Evolutionary conservation across 2,888 invertebrate species (phyloP).

Genomic region (Drepanosiphum platanoidis): DNA sequence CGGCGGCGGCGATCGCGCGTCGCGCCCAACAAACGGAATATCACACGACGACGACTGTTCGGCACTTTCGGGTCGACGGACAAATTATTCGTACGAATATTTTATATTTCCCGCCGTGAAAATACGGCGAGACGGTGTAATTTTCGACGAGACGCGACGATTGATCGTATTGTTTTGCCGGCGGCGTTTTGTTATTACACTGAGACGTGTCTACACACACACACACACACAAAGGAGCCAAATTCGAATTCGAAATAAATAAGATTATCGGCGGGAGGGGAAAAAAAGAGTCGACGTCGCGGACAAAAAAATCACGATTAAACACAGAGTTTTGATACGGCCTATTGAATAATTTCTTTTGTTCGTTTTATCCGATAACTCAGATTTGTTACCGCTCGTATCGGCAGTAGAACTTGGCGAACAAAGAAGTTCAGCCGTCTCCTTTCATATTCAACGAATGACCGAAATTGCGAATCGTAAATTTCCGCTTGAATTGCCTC

Average conservation of each 20-base stretch:
- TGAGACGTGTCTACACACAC: not conserved
- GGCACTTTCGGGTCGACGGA: no score
- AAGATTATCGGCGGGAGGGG: not conserved
- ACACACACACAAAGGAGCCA: slow-evolving; percentile 4
- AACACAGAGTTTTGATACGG: slow-evolving; percentile 1
- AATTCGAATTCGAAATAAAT: slow-evolving; percentile 8
- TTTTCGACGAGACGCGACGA: not conserved
- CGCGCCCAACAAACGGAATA: no score
- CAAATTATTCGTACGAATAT: no score
- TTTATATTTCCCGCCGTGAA: no score
- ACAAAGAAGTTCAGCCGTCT: slow-evolving; percentile 29
- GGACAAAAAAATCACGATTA: not conserved
- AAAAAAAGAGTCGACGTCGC: not conserved
- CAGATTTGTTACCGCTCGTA: slow-evolving; percentile 33
- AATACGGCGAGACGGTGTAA: no score
- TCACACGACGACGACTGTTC: no score
- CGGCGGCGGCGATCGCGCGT: no score
- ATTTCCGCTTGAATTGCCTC: slow-evolving; percentile 44
- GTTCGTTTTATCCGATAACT: slow-evolving; percentile 32
- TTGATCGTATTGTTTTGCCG: not conserved
- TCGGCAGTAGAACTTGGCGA: not conserved
- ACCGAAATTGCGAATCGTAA: slow-evolving; percentile 45
- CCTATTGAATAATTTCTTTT: slow-evolving; percentile 43
- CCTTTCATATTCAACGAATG: slow-evolving; percentile 17
- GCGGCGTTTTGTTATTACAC: not conserved